These are phyloP conservation scores for Myotis lucifugus DNA, from an alignment of 2,113 vertebrate species.

Conservation along the genomic window DNA sequence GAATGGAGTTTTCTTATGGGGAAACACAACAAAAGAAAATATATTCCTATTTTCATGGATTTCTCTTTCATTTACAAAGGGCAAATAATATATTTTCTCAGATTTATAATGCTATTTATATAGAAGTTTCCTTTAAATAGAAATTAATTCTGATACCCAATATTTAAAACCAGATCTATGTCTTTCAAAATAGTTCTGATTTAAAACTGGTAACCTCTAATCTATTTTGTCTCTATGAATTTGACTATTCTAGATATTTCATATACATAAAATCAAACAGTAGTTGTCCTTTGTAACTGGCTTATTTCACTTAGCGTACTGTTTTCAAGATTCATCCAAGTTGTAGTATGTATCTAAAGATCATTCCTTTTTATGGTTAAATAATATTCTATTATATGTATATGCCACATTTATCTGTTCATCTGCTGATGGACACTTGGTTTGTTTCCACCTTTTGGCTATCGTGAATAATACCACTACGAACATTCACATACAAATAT, in stretches of 20 bases:
- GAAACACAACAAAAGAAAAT: neutral
- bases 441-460: neutral
- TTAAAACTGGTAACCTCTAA: neutral
- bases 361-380: neutral
- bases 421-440: neutral
- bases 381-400: neutral
- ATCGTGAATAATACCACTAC: neutral
- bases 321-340: neutral
- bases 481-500: neutral
- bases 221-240: neutral
- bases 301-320: neutral
- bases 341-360: neutral
- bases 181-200: constrained; percentile 20
- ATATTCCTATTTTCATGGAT: neutral
- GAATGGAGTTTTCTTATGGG: neutral
- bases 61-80: constrained; percentile 21
- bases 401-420: neutral
- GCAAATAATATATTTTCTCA: constrained; percentile 14
- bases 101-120: neutral
- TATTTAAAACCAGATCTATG: neutral
- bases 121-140: neutral
- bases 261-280: neutral
- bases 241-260: neutral
- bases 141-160: neutral
- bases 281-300: neutral